Evolutionary conservation across 2,888 invertebrate species (phyloP).

Genomic region (Allophyes oxyacanthae): DNA sequence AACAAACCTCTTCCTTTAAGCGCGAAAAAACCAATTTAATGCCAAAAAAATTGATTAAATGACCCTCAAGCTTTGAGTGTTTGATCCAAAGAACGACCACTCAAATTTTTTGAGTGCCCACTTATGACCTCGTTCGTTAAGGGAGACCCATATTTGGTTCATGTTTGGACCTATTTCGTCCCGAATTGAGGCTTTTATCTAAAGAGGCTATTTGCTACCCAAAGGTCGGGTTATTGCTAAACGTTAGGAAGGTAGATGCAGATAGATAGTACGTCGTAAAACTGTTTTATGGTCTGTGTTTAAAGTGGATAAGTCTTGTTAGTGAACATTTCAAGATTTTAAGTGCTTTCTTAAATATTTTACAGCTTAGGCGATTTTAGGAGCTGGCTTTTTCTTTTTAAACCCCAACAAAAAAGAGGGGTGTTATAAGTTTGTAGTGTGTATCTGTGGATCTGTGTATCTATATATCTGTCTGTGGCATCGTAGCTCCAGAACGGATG

Average conservation of each 20-base stretch:
- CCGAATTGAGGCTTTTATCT: conserved; percentile 57
- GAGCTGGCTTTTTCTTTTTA: no score
- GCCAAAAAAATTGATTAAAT: conserved; percentile 45
- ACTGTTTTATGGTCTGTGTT: conserved; percentile 4
- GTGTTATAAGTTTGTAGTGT: no score
- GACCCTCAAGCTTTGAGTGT: conserved; percentile 40
- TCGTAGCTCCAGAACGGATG: no score
- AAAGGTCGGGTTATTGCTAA: conserved; percentile 42
- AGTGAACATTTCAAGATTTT: neutral
- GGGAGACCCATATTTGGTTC: conserved; percentile 18
- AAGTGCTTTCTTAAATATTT: no score
- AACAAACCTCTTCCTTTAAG: conserved; percentile 4
- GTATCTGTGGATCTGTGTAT: no score
- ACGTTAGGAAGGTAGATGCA: conserved; percentile 14
- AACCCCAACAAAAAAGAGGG: no score
- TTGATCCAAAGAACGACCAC: conserved; percentile 31
- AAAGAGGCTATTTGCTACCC: conserved; percentile 51
- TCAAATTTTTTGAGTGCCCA: conserved; percentile 53
- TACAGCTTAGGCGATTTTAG: no score
- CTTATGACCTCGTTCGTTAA: conserved; percentile 48
- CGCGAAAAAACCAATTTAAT: conserved; percentile 35
- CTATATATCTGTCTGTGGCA: no score
- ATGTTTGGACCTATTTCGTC: conserved; percentile 43
- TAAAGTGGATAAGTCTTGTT: neutral
- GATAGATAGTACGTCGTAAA: conserved; percentile 38